These are phyloP conservation scores for Drosophila nigromelanica DNA, from an alignment of 1,140 invertebrate genomes.

Conservation along the genomic window DNA sequence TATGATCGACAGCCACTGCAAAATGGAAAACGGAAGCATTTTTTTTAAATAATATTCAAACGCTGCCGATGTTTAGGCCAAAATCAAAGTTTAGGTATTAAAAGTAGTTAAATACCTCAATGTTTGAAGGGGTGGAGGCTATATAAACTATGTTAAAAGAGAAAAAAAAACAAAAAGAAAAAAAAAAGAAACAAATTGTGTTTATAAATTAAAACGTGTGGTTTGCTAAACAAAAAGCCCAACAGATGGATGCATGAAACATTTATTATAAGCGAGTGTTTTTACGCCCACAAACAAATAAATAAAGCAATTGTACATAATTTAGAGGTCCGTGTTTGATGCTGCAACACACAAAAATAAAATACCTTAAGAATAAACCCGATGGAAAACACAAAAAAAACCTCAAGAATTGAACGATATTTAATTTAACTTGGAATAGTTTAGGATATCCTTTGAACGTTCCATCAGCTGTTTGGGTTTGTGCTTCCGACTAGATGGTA, in stretches of 20 bases:
- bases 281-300: background rate
- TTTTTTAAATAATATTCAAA: conserved; percentile 36
- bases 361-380: conserved; percentile 25
- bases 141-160: background rate
- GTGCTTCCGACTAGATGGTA: conserved; percentile 1
- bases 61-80: conserved; percentile 47
- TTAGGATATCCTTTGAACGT: background rate
- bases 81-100: conserved; percentile 67
- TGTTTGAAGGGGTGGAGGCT: conserved; percentile 70
- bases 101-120: conserved; percentile 63
- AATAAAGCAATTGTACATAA: conserved; percentile 56
- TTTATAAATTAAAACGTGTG: conserved; percentile 44
- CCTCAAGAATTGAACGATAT: too few relatives aligned
- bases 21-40: conserved; percentile 30
- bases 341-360: conserved; percentile 46
- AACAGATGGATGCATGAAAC: background rate
- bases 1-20: conserved; percentile 63
- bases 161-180: background rate
- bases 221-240: background rate
- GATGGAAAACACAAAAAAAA: background rate
- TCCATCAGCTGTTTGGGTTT: conserved; percentile 13
- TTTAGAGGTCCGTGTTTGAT: conserved; percentile 40
- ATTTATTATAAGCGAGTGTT: conserved; percentile 1
- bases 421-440: background rate
- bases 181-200: conserved; percentile 42